Evolutionary conservation across 2,797 vertebrate species (phyloP), one percentile per base, ranked within the genome.

Genomic region (Nannoperca obscura): DNA sequence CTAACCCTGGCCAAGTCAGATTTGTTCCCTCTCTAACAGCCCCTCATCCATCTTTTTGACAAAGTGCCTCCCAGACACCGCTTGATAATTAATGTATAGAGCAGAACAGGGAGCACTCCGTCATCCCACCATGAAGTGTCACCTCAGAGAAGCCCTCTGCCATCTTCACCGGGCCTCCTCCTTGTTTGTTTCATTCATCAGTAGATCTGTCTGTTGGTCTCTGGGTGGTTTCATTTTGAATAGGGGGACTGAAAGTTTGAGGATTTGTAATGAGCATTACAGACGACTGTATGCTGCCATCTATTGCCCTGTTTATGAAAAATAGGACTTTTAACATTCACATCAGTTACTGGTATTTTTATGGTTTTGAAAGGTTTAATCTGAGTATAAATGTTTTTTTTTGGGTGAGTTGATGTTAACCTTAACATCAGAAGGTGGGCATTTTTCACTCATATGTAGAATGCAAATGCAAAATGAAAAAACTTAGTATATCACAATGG

Each of bases 21-120:
- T 94, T 89, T 90, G 92, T 92, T 94, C 86, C 83, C 87, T 85
- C 73, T 71, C 79, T 81, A 88, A 92, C 81, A 55, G 81, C 55
- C 38, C 68, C 89, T 93, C 93, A 94, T 96, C 93, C 64, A 82
- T 95, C 94, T 92, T 81, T 89, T 85, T 94, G 93, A 95, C 91
- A 91, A 93, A 95, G 89, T 89, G 92, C 91, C 92, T 92, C 82
- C 79, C 85, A 88, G 93, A 94, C 93, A 89, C 68, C 22, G 70
- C 82, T 66, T 90, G 93, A 94, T 95, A 94, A 96, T 94, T 89
- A 93, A 95, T 94, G 93, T 92, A 85, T 62, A 67, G 90, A 86
- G 85, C 72, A 81, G 91, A 86, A 77, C 89, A 64, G 82, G 84
- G 86, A 87, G 84, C 89, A 88, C 90, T 95, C 92, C 17, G 89